Base-by-base conservation (phyloP, 2,888 invertebrate species). In the Cataglyphis albicans region DNA sequence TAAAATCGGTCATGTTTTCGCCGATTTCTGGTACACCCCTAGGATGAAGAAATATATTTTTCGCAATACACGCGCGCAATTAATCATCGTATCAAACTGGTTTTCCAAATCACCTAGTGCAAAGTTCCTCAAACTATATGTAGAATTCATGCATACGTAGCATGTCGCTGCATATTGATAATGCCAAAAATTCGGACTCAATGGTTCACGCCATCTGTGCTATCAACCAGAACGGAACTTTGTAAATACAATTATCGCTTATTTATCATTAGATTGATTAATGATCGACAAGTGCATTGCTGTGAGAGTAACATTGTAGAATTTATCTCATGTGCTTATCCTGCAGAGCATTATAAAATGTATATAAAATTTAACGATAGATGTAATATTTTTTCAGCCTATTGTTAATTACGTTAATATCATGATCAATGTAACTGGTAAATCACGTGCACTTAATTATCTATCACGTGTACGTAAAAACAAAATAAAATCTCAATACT, bases 21-120 rank as follows among this genome's bases (percentile, higher is more conserved):
- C 21, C 29, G 29, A 75, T 73, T 78, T 41, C n/a, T 44, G 67
- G 41, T 15, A 55, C 52, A 52, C 63, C 61, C 25, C 21, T 4
- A 15, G 9, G 18, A 29, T 32, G 32, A 52, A 55, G 78, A 76
- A 67, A 59, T 57, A 70, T 65, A 75, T 65, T 52, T 84, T 76
- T 44, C 59, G 38, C 41, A 41, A 73, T 25, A 52, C n/a, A 41
- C 32, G 10, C 9, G 44, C 12, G 44, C 6, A 4, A 52, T 57
- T 41, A 73, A 41, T 75, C 12, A n/a, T 38, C 10, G 21, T 80
- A 78, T 76, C 67, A 38, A 18, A 38, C 57, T 67, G 61, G 38
- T 68, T 82, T 80, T 65, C 32, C 48, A 73, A 59, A 72, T 82
- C n/a, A 21, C 25, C 25, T 38, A 44, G 73, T 48, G 41, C 64